Conservation (phyloP, 37 sponge, comb jelly and placozoan genomes). For the Beroe ovata region DNA sequence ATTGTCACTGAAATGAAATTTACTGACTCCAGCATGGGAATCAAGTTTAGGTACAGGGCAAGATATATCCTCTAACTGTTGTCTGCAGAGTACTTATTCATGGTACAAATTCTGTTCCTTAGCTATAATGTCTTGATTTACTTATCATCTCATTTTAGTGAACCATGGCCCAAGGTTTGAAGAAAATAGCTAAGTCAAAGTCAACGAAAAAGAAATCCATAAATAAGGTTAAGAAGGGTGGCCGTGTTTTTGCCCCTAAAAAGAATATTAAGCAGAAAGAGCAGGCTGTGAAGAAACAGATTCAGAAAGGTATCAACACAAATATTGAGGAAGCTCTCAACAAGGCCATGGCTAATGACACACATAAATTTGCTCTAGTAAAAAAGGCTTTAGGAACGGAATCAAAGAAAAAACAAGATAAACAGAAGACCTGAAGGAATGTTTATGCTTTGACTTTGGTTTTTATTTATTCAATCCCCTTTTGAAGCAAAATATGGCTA, state of each 20-base stretch:
- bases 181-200: background rate
- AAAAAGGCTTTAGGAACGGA: conserved; percentile 27
- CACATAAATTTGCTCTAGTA: conserved; percentile 26
- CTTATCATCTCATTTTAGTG: too few species aligned
- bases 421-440: background rate
- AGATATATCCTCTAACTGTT: too few species aligned
- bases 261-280: conserved; percentile 6
- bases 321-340: conserved; percentile 58
- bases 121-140: too few species aligned
- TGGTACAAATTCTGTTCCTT: too few species aligned
- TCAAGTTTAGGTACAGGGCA: too few species aligned
- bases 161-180: conserved; percentile 54
- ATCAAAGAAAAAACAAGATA: conserved; percentile 13
- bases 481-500: too few species aligned
- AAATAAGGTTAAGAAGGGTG: conserved; percentile 10
- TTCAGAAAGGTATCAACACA: conserved; percentile 36
- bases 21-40: too few species aligned
- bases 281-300: conserved; percentile 45
- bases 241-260: background rate
- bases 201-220: background rate
- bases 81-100: too few species aligned
- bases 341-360: conserved; percentile 57
- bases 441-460: background rate
- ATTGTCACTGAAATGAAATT: too few species aligned
- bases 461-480: too few species aligned